Evolutionary conservation across 2,113 vertebrate genomes (phyloP).

Genomic region (Microcebus lehilahytsara): DNA sequence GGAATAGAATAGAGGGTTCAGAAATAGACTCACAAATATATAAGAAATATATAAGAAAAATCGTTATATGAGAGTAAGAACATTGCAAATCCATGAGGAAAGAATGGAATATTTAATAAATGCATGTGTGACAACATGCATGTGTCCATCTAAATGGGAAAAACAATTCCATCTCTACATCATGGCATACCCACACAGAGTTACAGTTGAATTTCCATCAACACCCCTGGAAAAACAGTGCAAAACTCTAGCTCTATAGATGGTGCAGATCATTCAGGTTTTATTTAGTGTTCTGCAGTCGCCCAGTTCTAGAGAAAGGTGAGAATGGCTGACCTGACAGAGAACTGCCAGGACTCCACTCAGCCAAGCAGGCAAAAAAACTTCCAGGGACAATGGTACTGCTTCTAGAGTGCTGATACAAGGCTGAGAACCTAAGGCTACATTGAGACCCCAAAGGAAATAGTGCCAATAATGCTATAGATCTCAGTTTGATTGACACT

Average conservation of each 20-base stretch:
- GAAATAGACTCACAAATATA: background rate
- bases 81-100: background rate
- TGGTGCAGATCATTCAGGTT: background rate
- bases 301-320: background rate
- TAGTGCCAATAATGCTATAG: background rate
- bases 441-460: background rate
- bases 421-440: background rate
- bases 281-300: background rate
- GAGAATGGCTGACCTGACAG: background rate
- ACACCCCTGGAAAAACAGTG: background rate
- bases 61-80: background rate
- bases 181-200: background rate
- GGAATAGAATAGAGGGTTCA: background rate
- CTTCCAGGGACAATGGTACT: background rate
- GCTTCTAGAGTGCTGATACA: background rate
- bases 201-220: background rate
- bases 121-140: background rate
- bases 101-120: background rate
- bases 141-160: background rate
- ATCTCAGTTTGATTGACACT: background rate
- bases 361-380: background rate
- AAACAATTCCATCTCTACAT: background rate
- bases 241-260: background rate
- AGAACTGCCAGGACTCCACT: background rate
- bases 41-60: background rate